Evolutionary conservation across 2,888 invertebrate species (phyloP).

Genomic region (Branchinecta sandiegonensis): DNA sequence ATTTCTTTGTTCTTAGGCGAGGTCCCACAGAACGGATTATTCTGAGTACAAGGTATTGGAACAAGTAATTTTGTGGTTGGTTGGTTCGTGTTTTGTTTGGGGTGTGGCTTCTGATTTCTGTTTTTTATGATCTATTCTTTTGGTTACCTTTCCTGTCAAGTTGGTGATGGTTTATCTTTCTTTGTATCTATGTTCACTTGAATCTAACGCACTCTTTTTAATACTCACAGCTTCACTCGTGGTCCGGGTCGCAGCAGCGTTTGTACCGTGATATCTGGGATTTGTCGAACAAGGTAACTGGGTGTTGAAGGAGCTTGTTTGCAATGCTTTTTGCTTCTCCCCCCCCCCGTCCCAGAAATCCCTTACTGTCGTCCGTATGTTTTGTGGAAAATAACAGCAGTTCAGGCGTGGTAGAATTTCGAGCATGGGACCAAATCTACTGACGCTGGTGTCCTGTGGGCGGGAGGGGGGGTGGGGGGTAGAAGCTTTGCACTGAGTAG

Average conservation of each 20-base stretch:
- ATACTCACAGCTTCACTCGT: conserved; percentile 52
- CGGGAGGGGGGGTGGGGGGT: too few relatives aligned
- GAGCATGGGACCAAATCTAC: too few relatives aligned
- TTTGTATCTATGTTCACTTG: conserved; percentile 23
- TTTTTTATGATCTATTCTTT: conserved; percentile 21
- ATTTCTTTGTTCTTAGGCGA: background rate
- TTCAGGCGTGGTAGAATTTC: too few relatives aligned
- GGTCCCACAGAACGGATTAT: background rate
- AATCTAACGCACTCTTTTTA: conserved; percentile 5
- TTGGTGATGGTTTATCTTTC: conserved; percentile 25
- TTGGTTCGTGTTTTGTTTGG: conserved; percentile 25
- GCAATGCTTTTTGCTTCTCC: too few relatives aligned
- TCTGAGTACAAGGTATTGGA: conserved; percentile 22
- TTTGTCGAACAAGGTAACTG: conserved; percentile 40
- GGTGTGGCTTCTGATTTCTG: conserved; percentile 19
- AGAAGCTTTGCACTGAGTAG: too few relatives aligned
- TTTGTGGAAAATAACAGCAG: too few relatives aligned
- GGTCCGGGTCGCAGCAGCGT: conserved; percentile 65
- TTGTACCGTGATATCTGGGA: conserved; percentile 50
- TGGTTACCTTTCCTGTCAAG: conserved; percentile 21
- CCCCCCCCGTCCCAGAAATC: too few relatives aligned
- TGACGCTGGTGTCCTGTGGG: too few relatives aligned
- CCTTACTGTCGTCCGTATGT: too few relatives aligned
- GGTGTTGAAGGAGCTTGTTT: background rate
- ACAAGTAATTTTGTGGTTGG: conserved; percentile 25